Evolutionary conservation across 2,888 invertebrate genomes (phyloP), one percentile per base, ranked within the genome.

Genomic region (Taphrorychus bicolor): DNA sequence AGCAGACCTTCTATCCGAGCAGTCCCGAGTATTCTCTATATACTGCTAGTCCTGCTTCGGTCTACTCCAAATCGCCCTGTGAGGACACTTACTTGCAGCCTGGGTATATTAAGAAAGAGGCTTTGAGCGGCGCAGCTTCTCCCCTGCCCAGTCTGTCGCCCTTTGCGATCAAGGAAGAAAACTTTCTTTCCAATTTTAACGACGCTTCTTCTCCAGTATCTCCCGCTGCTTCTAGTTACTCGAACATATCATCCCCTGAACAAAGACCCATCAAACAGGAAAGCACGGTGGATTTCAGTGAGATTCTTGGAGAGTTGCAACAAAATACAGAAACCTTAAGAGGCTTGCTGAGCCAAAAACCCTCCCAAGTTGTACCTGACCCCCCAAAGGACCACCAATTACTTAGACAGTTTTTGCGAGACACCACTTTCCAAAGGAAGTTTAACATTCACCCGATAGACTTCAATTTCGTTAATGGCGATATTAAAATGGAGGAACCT

Each of bases 391-490:
- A 92, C 79, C 91, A 94, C 82, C 89, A 91, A 77, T 83, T 94
- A 58, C 81, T 95, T 63, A 85, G 94, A 66, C 93, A 94, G 77
- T 94, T 92, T 59, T 83, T 94, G 58, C 87, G 91, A 79, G 94
- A 94, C 77, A 94, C 93, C 4, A 90, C 91, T 72, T 94, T 94
- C 81, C 94, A 94, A 81, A 90, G 90, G 80, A 89, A 91, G 77
- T 90, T 91, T 81, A 94, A 94, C 79, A 84, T 94, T 72, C 89
- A 89, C 82, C 92, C 94, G 0, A 85, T 94, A 76, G 92, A 93
- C 70, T 84, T 88, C 77, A 85, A 84, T 56, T 83, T 86, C 45
- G 83, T 85, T 40, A 84, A 84, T 9, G 83, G 82, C 69, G 83
- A 83, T 52, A 84, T 88, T 11, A 88, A 88, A 79, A 90, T 90